phyloP scores from a whole-genome alignment of 1,140 invertebrate genomes.

The Drosophila pallidifrons region DNA sequence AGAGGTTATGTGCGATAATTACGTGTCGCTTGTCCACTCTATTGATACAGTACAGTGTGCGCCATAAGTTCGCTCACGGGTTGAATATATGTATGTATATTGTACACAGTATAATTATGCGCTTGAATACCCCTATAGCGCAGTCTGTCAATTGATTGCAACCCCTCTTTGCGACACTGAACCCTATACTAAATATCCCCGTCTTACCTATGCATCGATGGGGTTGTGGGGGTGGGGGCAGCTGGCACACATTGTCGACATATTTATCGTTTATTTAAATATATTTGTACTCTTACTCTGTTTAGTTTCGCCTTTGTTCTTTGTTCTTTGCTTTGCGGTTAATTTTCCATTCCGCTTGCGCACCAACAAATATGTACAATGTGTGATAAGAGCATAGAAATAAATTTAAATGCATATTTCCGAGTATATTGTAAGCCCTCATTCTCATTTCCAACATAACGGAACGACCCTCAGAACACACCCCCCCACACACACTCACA shows the following conservation, averaged over 20 bases:
- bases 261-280: conserved; percentile 34
- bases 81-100: not conserved
- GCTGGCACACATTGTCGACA: conserved; percentile 4
- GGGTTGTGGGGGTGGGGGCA: not conserved
- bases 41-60: not conserved
- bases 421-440: conserved; percentile 10
- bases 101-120: not conserved
- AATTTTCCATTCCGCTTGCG: conserved; percentile 77
- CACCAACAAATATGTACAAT: conserved; percentile 54
- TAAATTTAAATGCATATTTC: conserved; percentile 53
- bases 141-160: conserved; percentile 18
- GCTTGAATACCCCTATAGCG: not conserved
- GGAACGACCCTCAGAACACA: conserved; percentile 4
- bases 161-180: conserved; percentile 11
- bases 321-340: conserved; percentile 68
- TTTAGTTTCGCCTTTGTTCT: conserved; percentile 53
- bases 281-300: conserved; percentile 10
- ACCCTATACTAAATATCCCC: conserved; percentile 3
- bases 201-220: too few species aligned
- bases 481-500: not conserved
- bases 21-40: conserved; percentile 8
- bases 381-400: conserved; percentile 57
- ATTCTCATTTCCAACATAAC: conserved; percentile 43
- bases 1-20: conserved; percentile 11
- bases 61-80: conserved; percentile 4